These are phyloP conservation scores for Pelusios castaneus DNA, from an alignment of 2,113 vertebrate genomes.

Conservation along the genomic window DNA sequence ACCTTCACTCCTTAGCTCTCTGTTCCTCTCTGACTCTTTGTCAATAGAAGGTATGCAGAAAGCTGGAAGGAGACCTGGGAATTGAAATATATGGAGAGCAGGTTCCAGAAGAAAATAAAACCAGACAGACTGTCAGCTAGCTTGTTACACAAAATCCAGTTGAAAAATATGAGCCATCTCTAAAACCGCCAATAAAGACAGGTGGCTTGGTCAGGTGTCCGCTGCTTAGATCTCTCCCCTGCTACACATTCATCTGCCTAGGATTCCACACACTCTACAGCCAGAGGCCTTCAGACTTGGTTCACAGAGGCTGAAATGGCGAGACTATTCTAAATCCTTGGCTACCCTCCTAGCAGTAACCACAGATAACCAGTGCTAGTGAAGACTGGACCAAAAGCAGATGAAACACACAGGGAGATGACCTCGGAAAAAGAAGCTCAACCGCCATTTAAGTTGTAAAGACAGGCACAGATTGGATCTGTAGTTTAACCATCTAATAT, in stretches of 20 bases:
- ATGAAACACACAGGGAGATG: neutral
- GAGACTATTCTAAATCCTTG: neutral
- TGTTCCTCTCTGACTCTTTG: neutral
- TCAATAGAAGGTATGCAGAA: neutral
- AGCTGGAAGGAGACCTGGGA: neutral
- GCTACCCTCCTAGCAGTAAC: neutral
- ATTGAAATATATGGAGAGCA: neutral
- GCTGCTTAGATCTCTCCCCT: neutral
- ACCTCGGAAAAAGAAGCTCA: neutral
- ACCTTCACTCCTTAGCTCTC: neutral
- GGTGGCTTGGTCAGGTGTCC: neutral
- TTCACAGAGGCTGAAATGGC: neutral
- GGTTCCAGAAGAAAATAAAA: neutral
- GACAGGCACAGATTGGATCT: neutral
- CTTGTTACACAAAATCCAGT: accelerated
- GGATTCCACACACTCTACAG: neutral
- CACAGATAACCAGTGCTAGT: neutral
- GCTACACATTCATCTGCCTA: neutral
- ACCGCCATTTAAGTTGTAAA: neutral
- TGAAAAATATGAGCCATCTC: neutral
- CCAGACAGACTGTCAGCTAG: neutral
- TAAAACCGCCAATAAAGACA: neutral
- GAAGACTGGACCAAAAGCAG: neutral
- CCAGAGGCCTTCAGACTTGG: neutral
- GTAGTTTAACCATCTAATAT: neutral